Base-by-base conservation (phyloP, 2,113 vertebrate species). In the Epinephelus moara region DNA sequence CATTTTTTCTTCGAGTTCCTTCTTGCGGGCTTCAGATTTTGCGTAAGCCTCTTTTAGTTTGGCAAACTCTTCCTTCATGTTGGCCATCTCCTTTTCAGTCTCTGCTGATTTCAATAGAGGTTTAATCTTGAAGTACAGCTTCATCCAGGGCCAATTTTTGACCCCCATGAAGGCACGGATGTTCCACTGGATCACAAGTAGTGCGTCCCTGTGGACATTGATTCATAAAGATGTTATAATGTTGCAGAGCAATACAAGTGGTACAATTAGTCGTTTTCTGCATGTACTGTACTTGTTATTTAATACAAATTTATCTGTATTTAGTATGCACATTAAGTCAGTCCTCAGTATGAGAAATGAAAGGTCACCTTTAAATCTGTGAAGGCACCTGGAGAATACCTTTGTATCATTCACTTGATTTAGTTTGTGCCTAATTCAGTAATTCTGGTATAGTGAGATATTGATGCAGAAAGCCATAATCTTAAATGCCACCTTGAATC, bases 1-100 rank as follows among this genome's bases (percentile, higher is more conserved):
- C 97, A 97, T 97, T 92, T 97, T 97, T 89, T 97, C 97, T 75
- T 97, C 97, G n/a, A 97, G 91, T 88, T 97, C 97, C 81, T 97
- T 97, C 15, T 94, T 95, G n/a, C 96, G 94, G 0, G 93, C 66
- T 25, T 98, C 97, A 0, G 96, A 96, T 84, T 98, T 97, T 69
- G 96, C 97, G 68, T 95, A 93, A 57, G 95, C 95, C 52, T 96
- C 57, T 81, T 96, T 95, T 33, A 96, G 90, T 75, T 96, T 95
- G 49, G 89, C 75, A 52, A 95, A 95, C 83, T 96, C 95, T 2
- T 96, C 95, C 67, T 95, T 96, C 78, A 96, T 95, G 88, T 94
- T 96, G 57, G 95, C 94, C 93, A 96, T 96, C 78, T 98, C 98
- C 76, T 98, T 95, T 91, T 98, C 97, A 0, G 96, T 94, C 88